Percentiles rank a stretch among this genome's conserved stretches.
phyloP scores from a whole-genome alignment of 2,113 vertebrate genomes.

The Engraulis encrasicolus region DNA sequence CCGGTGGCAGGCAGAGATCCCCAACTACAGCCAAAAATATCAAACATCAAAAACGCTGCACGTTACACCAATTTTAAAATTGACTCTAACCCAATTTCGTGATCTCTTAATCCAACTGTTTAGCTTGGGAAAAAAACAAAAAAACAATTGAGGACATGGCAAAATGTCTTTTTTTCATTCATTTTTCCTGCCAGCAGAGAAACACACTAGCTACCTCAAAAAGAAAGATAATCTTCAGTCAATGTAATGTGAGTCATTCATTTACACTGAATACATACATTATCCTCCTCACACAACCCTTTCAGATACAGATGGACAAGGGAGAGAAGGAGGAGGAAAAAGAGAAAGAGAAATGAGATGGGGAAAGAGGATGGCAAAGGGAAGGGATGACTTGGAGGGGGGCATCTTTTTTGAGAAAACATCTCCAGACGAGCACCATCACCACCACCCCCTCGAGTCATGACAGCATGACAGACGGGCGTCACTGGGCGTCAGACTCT shows the following conservation, averaged over 20 bases:
- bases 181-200: constrained; percentile 36
- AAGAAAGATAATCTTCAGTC: constrained; percentile 45
- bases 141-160: constrained; percentile 32
- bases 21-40: constrained; percentile 1
- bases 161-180: constrained; percentile 20
- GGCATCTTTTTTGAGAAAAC: neutral
- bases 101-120: constrained; percentile 69
- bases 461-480: constrained; percentile 65
- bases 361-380: too few relatives aligned
- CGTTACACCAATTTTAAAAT: constrained; percentile 59
- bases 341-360: neutral
- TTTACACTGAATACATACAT: constrained; percentile 31
- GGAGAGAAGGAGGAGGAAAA: neutral
- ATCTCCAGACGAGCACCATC: neutral
- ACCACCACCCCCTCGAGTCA: neutral
- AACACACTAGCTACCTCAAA: constrained; percentile 19
- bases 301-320: neutral
- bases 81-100: constrained; percentile 70
- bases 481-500: constrained; percentile 64
- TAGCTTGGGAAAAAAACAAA: constrained; percentile 48
- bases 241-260: neutral
- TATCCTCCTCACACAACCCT: neutral
- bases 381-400: neutral
- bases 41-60: constrained; percentile 9
- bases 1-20: neutral